These are phyloP conservation scores for Aldrovandia affinis DNA, from an alignment of 2,797 vertebrate genomes.

Conservation along the genomic window DNA sequence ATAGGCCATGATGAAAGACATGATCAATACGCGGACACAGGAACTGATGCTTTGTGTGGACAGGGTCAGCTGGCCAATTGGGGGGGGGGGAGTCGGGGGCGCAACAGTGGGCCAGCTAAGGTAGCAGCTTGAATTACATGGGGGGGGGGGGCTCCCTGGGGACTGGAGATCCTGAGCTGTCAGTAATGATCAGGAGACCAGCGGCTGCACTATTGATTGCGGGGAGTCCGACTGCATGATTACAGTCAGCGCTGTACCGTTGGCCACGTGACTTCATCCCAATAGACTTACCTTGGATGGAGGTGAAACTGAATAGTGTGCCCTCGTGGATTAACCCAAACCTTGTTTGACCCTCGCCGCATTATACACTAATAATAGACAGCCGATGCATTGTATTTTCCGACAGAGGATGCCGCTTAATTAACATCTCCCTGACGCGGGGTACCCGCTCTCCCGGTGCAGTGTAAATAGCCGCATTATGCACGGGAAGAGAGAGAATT, in stretches of 20 bases:
- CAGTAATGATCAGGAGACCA: slow-evolving; percentile 16
- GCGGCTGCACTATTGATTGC: slow-evolving; percentile 1
- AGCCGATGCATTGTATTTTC: not conserved
- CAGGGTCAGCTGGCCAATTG: slow-evolving; percentile 19
- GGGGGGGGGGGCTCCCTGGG: not conserved
- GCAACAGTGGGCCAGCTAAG: not conserved
- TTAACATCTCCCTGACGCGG: slow-evolving; percentile 32
- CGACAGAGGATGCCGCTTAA: slow-evolving; percentile 5
- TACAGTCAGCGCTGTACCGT: not conserved
- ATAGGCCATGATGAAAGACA: not conserved
- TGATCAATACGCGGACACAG: slow-evolving; percentile 7
- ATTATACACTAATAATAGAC: not conserved
- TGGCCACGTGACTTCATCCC: not conserved
- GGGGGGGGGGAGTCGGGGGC: no score
- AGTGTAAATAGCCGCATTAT: slow-evolving; percentile 1
- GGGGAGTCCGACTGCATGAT: not conserved
- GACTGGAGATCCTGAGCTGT: slow-evolving; percentile 9
- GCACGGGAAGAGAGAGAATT: not conserved
- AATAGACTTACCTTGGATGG: not conserved
- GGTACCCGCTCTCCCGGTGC: slow-evolving; percentile 6
- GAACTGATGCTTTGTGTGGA: slow-evolving; percentile 15
- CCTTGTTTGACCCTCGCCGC: not conserved
- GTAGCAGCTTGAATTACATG: not conserved
- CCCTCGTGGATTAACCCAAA: not conserved
- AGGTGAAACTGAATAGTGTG: not conserved